Base-by-base conservation (phyloP, 2,113 vertebrate genomes). In the Azemiops feae region DNA sequence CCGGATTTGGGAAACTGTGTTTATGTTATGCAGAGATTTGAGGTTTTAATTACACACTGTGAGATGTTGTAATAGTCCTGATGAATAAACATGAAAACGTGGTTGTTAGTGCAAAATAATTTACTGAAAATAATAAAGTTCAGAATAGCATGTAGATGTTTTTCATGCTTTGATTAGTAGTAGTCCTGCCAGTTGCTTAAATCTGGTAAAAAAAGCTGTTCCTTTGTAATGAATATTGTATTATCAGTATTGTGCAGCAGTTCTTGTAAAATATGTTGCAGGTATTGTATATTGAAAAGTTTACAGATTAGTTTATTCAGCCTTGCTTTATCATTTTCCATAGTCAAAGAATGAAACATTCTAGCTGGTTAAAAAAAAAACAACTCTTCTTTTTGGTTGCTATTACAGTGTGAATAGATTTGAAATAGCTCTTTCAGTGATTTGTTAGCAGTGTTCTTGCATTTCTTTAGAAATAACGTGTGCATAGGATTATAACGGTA, bases 111-210 rank as follows among this genome's bases (percentile, higher is more conserved):
- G 43, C 34, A 34, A 92, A 74, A 90, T 92, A 2, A 93, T 87
- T 43, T 93, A 53, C 93, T 85, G 92, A 96, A 95, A 92, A 95
- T 43, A 34, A 91, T 92, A 57, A 86, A 95, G 94, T 96, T 95
- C 55, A 43, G 50, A 93, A 89, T 94, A 92, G 22, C 53, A 81
- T 93, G 85, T 81, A 96, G 94, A 85, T 34, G 34, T 92, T 95
- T 88, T 12, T n/a, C 91, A 85, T 89, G 8, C 89, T 94, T 94
- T 95, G 91, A 92, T 96, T 94, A 47, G 94, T 96, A 93, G 93
- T 53, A 27, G 94, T 93, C 94, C 87, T 93, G 91, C 81, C 91
- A 64, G 92, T 92, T 87, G 14, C 16, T 7, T n/a, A 53, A 53
- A 87, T 52, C 16, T 16, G 87, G 92, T n/a, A 87, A 94, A 81